phyloP scores from a whole-genome alignment of 37 sponge, comb jelly and placozoan species.

The Oopsacas minuta region DNA sequence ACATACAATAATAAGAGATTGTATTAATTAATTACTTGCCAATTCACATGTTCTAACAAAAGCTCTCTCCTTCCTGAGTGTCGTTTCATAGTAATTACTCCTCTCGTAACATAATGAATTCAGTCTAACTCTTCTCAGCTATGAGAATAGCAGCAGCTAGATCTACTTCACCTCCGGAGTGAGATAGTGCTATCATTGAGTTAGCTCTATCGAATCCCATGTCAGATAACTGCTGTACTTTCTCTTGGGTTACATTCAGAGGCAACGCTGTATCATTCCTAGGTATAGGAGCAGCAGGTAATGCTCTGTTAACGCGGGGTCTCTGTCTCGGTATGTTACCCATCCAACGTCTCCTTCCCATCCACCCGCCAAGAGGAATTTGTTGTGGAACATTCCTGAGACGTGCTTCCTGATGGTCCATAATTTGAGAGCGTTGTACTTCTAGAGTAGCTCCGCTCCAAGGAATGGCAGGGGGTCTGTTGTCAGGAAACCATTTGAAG shows the following conservation, averaged over 20 bases:
- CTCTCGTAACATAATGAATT: too few species aligned
- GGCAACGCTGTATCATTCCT: not conserved
- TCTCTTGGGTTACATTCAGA: not conserved
- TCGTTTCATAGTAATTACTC: too few species aligned
- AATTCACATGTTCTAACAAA: not conserved
- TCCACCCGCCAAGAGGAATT: not conserved
- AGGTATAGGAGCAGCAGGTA: not conserved
- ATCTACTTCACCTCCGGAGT: conserved; percentile 6
- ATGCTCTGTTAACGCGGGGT: not conserved
- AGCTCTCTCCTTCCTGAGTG: not conserved
- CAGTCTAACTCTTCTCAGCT: not conserved
- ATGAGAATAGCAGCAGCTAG: not conserved
- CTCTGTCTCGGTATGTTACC: not conserved
- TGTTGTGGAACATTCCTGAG: not conserved
- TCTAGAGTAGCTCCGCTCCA: not conserved
- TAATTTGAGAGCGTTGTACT: not conserved
- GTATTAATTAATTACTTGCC: not conserved
- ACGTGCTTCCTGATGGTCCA: not conserved
- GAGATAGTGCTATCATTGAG: not conserved
- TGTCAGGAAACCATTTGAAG: not conserved
- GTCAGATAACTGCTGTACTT: not conserved
- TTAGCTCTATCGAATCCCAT: not conserved
- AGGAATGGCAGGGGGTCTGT: not conserved
- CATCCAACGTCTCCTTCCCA: not conserved
- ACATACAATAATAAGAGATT: not conserved